phyloP scores from a whole-genome alignment of 2,113 vertebrate genomes.

The Phylloscopus trochilus region DNA sequence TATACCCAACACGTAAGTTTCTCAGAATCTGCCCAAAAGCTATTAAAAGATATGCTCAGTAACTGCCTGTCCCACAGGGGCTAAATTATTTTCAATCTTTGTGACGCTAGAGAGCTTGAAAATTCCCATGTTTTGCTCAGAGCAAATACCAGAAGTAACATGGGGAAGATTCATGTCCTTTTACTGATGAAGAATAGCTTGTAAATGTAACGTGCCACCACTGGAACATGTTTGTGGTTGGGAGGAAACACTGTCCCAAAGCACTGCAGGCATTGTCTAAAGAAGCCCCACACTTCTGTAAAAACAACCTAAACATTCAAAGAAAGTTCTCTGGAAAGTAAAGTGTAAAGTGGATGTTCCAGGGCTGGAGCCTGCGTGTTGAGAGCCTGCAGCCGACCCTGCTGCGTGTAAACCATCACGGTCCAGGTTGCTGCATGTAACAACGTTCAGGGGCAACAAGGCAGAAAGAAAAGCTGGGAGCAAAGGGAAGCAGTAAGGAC shows the following conservation, averaged over 20 bases:
- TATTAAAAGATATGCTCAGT: not conserved
- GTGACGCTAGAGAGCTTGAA: rapidly evolving
- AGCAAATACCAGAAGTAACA: not conserved
- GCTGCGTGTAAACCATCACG: rapidly evolving
- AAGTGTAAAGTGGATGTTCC: not conserved
- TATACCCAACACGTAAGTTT: rapidly evolving
- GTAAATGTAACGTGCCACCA: not conserved
- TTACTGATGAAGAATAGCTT: not conserved
- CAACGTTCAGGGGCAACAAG: rapidly evolving
- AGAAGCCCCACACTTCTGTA: not conserved
- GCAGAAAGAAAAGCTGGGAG: not conserved
- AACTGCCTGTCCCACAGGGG: not conserved
- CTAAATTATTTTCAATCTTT: not conserved
- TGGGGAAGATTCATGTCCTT: not conserved
- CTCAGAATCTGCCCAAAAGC: not conserved
- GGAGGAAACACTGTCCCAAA: not conserved
- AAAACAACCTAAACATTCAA: not conserved
- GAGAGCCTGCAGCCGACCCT: not conserved
- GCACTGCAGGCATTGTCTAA: not conserved
- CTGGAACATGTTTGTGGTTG: not conserved
- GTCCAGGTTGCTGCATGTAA: rapidly evolving
- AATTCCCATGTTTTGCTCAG: not conserved
- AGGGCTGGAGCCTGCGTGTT: not conserved
- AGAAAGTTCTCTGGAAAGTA: not conserved
- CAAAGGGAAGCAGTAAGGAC: not conserved